A percentile compares a stretch with the other conserved stretches of the same genome.
These are phyloP conservation scores for Rhyacophila evoluta DNA, from an alignment of 2,888 invertebrate genomes.

Conservation along the genomic window DNA sequence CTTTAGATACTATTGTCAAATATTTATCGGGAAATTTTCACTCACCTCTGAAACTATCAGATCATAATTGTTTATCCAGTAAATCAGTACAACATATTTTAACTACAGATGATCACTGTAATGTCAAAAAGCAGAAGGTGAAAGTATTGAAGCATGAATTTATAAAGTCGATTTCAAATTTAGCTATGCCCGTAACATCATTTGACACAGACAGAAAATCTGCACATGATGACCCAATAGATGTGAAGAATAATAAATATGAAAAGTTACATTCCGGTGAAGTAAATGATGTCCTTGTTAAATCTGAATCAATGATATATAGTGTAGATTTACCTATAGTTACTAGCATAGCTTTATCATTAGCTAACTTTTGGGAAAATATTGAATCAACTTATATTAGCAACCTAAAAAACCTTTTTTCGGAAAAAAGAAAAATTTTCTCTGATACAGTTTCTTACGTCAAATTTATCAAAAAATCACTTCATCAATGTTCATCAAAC, in stretches of 20 bases:
- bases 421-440: constrained; percentile 70
- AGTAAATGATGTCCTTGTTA: background rate
- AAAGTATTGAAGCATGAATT: constrained; percentile 64
- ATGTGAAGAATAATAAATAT: background rate
- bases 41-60: constrained; percentile 60
- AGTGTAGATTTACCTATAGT: constrained; percentile 60
- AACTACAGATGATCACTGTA: constrained; percentile 60
- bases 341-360: constrained; percentile 60
- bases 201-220: background rate
- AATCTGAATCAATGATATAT: background rate
- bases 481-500: constrained; percentile 68
- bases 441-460: constrained; percentile 71
- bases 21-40: constrained; percentile 65
- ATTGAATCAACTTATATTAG: constrained; percentile 67
- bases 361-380: constrained; percentile 69
- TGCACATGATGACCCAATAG: background rate
- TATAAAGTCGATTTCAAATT: constrained; percentile 66
- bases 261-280: background rate
- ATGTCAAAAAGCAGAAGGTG: constrained; percentile 62
- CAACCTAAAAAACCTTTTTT: constrained; percentile 71
- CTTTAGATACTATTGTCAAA: constrained; percentile 67
- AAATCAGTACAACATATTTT: constrained; percentile 56
- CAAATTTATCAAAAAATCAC: constrained; percentile 68
- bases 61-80: constrained; percentile 64
- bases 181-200: background rate